phyloP scores from a whole-genome alignment of 2,888 invertebrate species.

The Lamellibrachia satsuma region DNA sequence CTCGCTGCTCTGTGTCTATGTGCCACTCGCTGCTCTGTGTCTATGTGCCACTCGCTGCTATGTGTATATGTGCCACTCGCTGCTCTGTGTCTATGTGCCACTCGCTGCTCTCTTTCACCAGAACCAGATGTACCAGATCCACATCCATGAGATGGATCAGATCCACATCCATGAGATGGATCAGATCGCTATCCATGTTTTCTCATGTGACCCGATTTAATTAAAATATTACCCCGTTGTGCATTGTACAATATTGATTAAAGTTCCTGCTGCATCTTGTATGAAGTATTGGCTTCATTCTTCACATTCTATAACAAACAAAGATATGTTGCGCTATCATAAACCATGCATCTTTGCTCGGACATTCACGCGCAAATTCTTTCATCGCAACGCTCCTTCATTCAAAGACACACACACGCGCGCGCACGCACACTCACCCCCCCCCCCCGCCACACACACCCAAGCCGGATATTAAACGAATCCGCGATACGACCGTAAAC shows the following conservation, averaged over 20 bases:
- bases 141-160: background rate
- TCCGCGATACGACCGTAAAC: no score
- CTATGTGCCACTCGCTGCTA: no score
- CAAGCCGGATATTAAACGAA: no score
- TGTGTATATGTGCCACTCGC: no score
- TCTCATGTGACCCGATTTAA: background rate
- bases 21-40: no score
- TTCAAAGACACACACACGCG: background rate
- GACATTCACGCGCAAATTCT: no score
- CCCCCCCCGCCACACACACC: no score
- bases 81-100: background rate
- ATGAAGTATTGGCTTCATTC: background rate
- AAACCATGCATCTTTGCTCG: no score
- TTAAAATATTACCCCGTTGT: background rate
- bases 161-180: background rate
- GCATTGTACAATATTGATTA: background rate
- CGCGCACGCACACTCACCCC: no score
- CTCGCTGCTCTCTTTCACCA: background rate
- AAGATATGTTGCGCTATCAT: background rate
- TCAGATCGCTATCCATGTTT: background rate
- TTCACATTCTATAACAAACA: background rate
- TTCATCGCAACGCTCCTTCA: no score
- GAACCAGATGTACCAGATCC: background rate
- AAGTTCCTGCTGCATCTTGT: background rate
- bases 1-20: no score